Percentiles rank a stretch among this genome's conserved stretches.
Conservation (phyloP, 2,797 vertebrate genomes). For the Sphenodon punctatus region DNA sequence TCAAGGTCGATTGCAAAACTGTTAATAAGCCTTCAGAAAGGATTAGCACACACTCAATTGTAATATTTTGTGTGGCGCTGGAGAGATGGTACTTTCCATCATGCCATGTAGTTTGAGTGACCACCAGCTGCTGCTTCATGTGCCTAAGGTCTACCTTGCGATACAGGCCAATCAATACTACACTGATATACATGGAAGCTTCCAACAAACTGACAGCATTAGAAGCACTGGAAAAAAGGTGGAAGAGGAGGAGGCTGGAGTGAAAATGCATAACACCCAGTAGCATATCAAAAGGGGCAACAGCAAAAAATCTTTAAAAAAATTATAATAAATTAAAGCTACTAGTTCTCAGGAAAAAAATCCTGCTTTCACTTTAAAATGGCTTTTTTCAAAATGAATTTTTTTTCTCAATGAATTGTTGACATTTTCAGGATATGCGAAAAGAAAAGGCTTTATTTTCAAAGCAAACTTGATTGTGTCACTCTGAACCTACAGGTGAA, state of each 20-base stretch:
- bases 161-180: neutral
- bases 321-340: neutral
- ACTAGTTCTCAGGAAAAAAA: neutral
- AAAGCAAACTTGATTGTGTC: neutral
- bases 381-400: too few relatives aligned
- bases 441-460: too few relatives aligned
- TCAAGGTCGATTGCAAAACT: neutral
- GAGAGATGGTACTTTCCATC: too few relatives aligned
- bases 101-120: neutral
- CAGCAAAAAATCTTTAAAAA: neutral
- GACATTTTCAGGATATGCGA: neutral
- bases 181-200: slow-evolving; percentile 27
- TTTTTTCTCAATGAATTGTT: neutral
- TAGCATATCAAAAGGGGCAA: slow-evolving; percentile 4
- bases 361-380: neutral
- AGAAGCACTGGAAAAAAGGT: slow-evolving; percentile 23
- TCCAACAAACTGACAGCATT: fast-evolving
- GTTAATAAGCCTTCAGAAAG: neutral
- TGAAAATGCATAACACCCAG: neutral
- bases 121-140: neutral
- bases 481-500: neutral
- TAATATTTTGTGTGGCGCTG: neutral
- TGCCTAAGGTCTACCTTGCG: fast-evolving
- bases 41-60: neutral
- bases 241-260: too few relatives aligned